Evolutionary conservation across 2,888 invertebrate genomes (phyloP), one percentile per base, ranked within the genome.

Genomic region (Magallana nippona): DNA sequence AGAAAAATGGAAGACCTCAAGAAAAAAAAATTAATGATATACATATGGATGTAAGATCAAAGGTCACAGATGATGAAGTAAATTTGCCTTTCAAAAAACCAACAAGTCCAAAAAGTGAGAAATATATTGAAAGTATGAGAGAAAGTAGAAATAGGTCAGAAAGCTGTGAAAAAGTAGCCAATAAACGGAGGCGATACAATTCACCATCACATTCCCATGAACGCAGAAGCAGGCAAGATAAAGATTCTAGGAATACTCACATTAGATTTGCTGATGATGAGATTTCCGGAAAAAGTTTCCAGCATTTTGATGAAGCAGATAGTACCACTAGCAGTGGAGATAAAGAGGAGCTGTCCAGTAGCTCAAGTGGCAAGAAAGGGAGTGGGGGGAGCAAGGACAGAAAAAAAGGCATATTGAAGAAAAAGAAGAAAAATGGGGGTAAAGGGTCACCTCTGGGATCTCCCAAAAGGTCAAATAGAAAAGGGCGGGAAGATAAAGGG

Each of bases 261-360:
- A 57, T 79, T 19, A 19, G 57, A 57, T 79, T 79, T 79, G 56
- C 56, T 57, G 77, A 82, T 71, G 56, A 71, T 22, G 77, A 62
- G 15, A 19, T n/a, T n/a, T 13, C 63, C 0, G 81, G 44, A 58
- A 81, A 60, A 60, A n/a, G n/a, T 78, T 27, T 44, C 15, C 55
- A 56, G 44, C 19, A n/a, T 32, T 62, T 57, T n/a, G 56, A 77
- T 77, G 86, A 86, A 71, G 83, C 84, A 22, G 83, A 86, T 55
- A 84, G 84, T 79, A 84, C 82, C 10, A 84, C 83, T 17, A 83
- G 82, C 56, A 81, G 83, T 57, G 83, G 71, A 13, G 79, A 55
- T 10, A 56, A 27, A 27, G 82, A 62, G 3, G 56, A 77, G 10
- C 55, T 32, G 10, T 44, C 82, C 27, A 32, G 55, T 1, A 17